These are phyloP conservation scores for Chironomus striatipennis DNA, from an alignment of 1,140 invertebrate genomes.

Conservation along the genomic window DNA sequence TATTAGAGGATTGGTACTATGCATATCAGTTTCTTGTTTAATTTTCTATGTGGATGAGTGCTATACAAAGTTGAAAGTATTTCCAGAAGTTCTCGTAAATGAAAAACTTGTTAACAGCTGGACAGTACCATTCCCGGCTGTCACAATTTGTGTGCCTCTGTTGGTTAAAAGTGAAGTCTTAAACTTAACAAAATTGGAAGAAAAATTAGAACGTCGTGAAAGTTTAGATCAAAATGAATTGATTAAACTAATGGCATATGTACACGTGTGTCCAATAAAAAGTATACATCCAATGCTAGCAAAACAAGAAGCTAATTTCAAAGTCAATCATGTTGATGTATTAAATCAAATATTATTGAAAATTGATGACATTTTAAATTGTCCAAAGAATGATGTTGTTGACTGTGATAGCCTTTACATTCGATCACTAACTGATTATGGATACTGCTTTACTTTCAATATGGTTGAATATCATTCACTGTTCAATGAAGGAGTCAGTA, in stretches of 20 bases:
- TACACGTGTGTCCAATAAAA: background rate
- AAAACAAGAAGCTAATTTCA: too few relatives aligned
- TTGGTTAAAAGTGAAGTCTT: too few relatives aligned
- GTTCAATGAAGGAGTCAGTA: background rate
- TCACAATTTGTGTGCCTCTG: background rate
- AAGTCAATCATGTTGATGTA: background rate
- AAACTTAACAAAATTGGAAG: too few relatives aligned
- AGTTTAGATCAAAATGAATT: too few relatives aligned
- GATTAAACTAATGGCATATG: background rate
- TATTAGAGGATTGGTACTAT: too few relatives aligned
- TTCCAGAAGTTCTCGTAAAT: too few relatives aligned
- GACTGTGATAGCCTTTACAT: background rate
- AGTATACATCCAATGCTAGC: too few relatives aligned
- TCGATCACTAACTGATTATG: background rate
- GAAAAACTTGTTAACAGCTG: too few relatives aligned
- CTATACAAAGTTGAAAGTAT: too few relatives aligned
- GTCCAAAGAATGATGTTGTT: background rate
- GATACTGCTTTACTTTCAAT: background rate
- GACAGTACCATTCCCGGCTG: background rate
- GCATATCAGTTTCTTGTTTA: too few relatives aligned
- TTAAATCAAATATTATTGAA: background rate
- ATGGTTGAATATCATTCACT: background rate
- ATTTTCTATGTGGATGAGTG: too few relatives aligned
- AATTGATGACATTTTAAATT: background rate
- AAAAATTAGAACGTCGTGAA: too few relatives aligned